Percentiles rank a stretch among this genome's conserved stretches.
phyloP scores from a whole-genome alignment of 2,888 invertebrate species.

The Diaprepes abbreviatus region DNA sequence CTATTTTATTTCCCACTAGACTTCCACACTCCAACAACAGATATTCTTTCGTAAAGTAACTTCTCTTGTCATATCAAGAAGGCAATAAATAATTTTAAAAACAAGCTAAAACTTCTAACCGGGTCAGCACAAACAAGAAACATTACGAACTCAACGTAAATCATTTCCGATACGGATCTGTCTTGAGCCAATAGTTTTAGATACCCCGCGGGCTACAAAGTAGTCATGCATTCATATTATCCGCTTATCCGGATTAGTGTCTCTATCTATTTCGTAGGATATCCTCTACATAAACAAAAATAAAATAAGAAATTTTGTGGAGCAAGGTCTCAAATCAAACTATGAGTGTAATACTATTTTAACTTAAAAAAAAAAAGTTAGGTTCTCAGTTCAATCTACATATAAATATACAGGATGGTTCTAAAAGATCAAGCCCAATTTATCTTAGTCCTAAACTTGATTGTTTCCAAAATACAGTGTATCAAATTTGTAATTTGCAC shows the following conservation, averaged over 20 bases:
- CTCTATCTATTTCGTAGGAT: neutral
- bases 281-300: neutral
- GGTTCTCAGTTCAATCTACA: too few relatives aligned
- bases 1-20: slow-evolving; percentile 13
- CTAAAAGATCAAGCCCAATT: too few relatives aligned
- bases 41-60: slow-evolving; percentile 30
- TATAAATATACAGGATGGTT: too few relatives aligned
- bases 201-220: slow-evolving; percentile 1
- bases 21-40: slow-evolving; percentile 9
- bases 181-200: slow-evolving; percentile 32
- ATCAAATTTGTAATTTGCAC: too few relatives aligned
- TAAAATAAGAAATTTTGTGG: neutral
- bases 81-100: slow-evolving; percentile 41
- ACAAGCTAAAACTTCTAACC: slow-evolving; percentile 37
- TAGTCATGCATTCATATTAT: slow-evolving; percentile 24
- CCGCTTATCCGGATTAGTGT: neutral
- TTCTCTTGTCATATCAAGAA: slow-evolving; percentile 41
- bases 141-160: slow-evolving; percentile 28
- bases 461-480: too few relatives aligned
- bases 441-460: too few relatives aligned
- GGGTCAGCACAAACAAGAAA: slow-evolving; percentile 25
- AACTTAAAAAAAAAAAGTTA: too few relatives aligned
- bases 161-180: slow-evolving; percentile 41
- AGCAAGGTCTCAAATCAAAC: neutral
- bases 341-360: too few relatives aligned